A percentile compares a stretch with the other conserved stretches of the same genome.
These are phyloP conservation scores for Rhabdornis inornatus DNA, from an alignment of 2,113 vertebrate genomes.

Conservation along the genomic window DNA sequence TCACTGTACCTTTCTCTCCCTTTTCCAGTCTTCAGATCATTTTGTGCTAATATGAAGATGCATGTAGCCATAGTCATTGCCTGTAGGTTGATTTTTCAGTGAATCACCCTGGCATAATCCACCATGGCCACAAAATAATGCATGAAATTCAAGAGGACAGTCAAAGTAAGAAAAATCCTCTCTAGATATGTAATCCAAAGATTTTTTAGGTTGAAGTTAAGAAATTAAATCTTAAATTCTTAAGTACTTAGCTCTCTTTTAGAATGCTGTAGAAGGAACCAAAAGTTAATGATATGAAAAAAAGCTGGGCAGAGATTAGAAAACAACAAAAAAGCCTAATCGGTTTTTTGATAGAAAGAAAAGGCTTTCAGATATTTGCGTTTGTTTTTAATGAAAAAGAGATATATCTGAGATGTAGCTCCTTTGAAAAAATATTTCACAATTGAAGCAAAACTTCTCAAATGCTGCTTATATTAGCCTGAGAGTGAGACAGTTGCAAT, in stretches of 20 bases:
- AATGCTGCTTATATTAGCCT: not conserved
- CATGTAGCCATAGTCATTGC: not conserved
- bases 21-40: not conserved
- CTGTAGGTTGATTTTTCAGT: not conserved
- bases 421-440: not conserved
- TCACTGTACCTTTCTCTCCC: not conserved
- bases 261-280: not conserved
- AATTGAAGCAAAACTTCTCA: not conserved
- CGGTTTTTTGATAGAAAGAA: not conserved
- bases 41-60: not conserved
- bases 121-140: not conserved
- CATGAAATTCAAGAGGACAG: not conserved
- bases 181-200: not conserved
- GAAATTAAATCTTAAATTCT: not conserved
- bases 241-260: not conserved
- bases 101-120: not conserved
- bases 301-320: not conserved
- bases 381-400: not conserved
- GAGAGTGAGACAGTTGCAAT: not conserved
- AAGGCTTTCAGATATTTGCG: not conserved
- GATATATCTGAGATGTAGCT: not conserved
- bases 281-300: not conserved
- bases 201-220: not conserved
- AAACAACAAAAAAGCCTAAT: not conserved
- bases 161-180: not conserved